phyloP scores from a whole-genome alignment of 1,140 invertebrate genomes.

The Tetramorium alpestre region DNA sequence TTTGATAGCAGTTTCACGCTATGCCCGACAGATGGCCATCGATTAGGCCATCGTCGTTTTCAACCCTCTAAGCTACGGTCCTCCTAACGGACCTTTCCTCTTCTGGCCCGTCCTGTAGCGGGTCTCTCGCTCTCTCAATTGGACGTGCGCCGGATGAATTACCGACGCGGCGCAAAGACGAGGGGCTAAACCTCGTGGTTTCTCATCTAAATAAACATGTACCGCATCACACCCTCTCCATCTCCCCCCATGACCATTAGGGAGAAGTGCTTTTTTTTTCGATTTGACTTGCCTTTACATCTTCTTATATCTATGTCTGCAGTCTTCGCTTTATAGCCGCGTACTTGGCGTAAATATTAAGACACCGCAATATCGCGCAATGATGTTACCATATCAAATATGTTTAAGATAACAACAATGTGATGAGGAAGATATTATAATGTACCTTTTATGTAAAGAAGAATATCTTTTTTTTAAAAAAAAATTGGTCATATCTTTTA shows the following conservation, averaged over 20 bases:
- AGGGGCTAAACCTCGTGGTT: constrained; percentile 68
- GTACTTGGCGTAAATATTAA: not conserved
- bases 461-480: no score
- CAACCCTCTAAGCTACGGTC: constrained; percentile 79
- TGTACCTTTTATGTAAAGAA: not conserved
- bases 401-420: not conserved
- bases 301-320: not conserved
- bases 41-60: constrained; percentile 80
- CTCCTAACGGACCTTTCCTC: constrained; percentile 53
- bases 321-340: not conserved
- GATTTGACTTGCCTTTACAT: not conserved
- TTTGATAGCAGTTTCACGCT: constrained; percentile 79
- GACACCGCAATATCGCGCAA: not conserved
- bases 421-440: not conserved
- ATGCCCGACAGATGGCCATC: constrained; percentile 83
- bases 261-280: not conserved
- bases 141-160: constrained; percentile 79
- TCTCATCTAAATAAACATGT: constrained; percentile 72
- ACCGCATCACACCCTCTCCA: constrained; percentile 19
- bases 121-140: constrained; percentile 31
- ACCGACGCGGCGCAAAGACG: constrained; percentile 80
- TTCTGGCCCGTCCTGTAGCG: constrained; percentile 67
- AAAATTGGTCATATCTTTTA: not conserved
- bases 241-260: not conserved
- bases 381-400: not conserved